Base-by-base conservation (phyloP, 1,140 invertebrate genomes). In the Bombus picipes region DNA sequence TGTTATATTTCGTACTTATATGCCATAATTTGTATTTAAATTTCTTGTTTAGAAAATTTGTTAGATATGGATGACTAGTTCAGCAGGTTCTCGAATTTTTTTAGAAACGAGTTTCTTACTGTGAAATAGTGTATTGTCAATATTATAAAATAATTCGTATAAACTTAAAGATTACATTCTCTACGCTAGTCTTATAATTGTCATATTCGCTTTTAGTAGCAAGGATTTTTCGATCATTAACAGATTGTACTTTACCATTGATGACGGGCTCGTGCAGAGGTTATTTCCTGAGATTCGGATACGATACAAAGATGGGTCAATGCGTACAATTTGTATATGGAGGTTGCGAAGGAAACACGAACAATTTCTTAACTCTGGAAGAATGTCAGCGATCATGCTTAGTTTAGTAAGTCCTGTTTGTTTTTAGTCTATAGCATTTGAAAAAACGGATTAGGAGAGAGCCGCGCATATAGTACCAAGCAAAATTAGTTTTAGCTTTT, bases 251-350 rank as follows among this genome's bases (percentile, higher is more conserved):
- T 0, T 13, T 76, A 18, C 70, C 82, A 18, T 5, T 70, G 13
- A 18, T n/a, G 0, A 2, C 0, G 0, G 88, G 90, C 6, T 3
- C 9, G 12, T 91, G 90, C 34, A 88, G 0, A 83, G 72, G 39
- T 18, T 0, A 4, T 8, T 22, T 87, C 3, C 9, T 1, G 1
- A 86, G 68, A 57, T 90, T 59, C 15, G 82, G 71, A 12, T 91
- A 83, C 22, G 53, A 87, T 34, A 18, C 47, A 1, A 10, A 72
- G 0, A 53, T 39, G 1, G 4, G 39, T 71, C 5, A 77, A 32
- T 91, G 90, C 32, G 71, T 74, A 32, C 2, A 41, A 71, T 91
- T 91, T 34, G 2, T 13, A 15, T 90, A 89, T 9, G 85, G 73
- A 25, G 89, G 89, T 18, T 91, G 90, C 39, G 0, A 1, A 1